phyloP scores from a whole-genome alignment of 2,113 vertebrate genomes.

The Anolis sagrei region DNA sequence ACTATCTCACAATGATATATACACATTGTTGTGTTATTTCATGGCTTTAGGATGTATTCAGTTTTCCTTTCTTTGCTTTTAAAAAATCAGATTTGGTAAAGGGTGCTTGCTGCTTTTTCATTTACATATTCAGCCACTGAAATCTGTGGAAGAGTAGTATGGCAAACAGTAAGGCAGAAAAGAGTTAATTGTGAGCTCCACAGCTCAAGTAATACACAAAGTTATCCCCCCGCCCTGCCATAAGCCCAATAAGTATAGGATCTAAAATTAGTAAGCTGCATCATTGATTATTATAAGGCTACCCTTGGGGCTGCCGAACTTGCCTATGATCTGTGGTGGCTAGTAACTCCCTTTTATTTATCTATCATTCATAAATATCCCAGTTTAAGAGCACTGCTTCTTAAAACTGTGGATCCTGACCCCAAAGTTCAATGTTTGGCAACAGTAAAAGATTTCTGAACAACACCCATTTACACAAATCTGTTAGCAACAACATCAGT shows the following conservation, averaged over 20 bases:
- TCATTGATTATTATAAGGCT: neutral
- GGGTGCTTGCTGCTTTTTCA: neutral
- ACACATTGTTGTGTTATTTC: neutral
- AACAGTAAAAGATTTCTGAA: no score
- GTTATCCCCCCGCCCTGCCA: neutral
- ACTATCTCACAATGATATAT: neutral
- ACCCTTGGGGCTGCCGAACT: neutral
- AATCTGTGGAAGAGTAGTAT: neutral
- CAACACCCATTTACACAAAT: no score
- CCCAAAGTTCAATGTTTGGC: no score
- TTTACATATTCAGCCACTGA: neutral
- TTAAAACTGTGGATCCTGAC: no score
- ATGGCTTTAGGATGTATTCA: neutral
- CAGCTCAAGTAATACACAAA: neutral
- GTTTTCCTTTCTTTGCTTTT: neutral
- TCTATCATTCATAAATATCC: no score
- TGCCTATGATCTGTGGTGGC: neutral
- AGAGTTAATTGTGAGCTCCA: neutral
- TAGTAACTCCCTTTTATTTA: no score
- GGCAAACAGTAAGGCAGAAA: neutral
- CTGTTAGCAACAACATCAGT: no score
- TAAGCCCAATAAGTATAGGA: neutral
- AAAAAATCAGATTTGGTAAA: neutral
- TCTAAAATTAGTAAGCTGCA: neutral
- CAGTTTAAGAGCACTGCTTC: no score